phyloP scores from a whole-genome alignment of 2,888 invertebrate species.

The Iphiclides podalirius region DNA sequence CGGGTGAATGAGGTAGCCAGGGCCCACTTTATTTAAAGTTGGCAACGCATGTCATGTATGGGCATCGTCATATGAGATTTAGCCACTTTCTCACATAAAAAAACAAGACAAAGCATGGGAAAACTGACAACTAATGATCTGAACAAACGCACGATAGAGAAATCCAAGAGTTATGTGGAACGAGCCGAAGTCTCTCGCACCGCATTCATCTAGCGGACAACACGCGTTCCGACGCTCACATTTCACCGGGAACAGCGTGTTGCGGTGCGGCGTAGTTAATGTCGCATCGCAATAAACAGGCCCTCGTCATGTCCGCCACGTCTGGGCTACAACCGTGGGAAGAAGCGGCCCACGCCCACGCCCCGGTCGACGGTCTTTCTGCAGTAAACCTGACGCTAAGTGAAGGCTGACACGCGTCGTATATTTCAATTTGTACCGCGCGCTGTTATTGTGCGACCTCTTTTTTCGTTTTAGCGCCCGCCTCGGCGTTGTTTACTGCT shows the following conservation, averaged over 20 bases:
- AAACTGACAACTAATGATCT: too few relatives aligned
- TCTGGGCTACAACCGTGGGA: slow-evolving; percentile 40
- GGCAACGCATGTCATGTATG: too few relatives aligned
- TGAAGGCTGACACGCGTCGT: slow-evolving; percentile 27
- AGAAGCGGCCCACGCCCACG: slow-evolving; percentile 46
- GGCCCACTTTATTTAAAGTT: too few relatives aligned
- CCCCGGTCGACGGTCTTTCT: too few relatives aligned
- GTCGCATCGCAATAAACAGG: slow-evolving; percentile 24
- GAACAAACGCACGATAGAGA: neutral
- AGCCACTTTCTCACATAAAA: too few relatives aligned
- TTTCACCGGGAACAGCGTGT: slow-evolving; percentile 2
- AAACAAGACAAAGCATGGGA: too few relatives aligned
- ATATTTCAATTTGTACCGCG: slow-evolving; percentile 27
- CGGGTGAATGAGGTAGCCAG: too few relatives aligned
- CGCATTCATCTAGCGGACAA: neutral
- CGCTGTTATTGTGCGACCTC: slow-evolving; percentile 10
- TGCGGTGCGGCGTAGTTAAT: slow-evolving; percentile 1
- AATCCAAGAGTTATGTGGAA: neutral
- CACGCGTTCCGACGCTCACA: slow-evolving; percentile 6
- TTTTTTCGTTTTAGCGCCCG: slow-evolving; percentile 13
- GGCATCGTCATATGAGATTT: too few relatives aligned
- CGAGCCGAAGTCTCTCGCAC: neutral
- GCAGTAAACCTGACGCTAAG: slow-evolving; percentile 43
- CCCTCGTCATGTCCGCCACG: slow-evolving; percentile 39
- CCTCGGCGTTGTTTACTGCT: neutral